Conservation (phyloP, 2,113 vertebrate species). For the Terrapene triunguis region DNA sequence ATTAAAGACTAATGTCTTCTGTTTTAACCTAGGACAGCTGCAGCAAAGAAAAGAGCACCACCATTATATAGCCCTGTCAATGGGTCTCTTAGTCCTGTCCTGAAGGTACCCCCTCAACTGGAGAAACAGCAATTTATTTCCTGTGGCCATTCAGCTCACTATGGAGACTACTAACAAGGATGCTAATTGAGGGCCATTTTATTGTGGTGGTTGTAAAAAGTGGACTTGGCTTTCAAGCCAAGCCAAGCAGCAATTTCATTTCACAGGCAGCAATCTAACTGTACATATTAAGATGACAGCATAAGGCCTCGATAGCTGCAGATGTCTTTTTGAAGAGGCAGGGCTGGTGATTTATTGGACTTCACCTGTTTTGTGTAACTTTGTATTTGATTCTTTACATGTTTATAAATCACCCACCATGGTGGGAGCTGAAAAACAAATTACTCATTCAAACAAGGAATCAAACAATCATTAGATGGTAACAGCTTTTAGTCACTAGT, state of each 20-base stretch:
- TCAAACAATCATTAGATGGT: not conserved
- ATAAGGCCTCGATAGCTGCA: not conserved
- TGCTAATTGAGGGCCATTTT: not conserved
- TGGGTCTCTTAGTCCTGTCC: too few species aligned
- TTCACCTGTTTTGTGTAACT: not conserved
- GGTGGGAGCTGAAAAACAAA: not conserved
- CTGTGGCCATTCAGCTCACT: not conserved
- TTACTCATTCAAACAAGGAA: not conserved
- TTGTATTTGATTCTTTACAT: not conserved
- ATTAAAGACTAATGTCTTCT: not conserved
- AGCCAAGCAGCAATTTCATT: not conserved
- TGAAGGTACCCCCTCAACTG: constrained; percentile 2
- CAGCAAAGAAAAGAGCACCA: not conserved
- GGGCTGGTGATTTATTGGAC: fast-evolving
- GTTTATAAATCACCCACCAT: not conserved
- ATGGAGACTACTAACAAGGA: not conserved
- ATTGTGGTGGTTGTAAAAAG: not conserved
- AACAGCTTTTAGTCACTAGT: not conserved
- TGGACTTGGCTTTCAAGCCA: not conserved
- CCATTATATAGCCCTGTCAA: not conserved
- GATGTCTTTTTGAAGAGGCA: fast-evolving
- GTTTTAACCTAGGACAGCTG: not conserved
- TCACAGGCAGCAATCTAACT: not conserved
- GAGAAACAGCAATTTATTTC: not conserved
- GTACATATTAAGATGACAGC: not conserved